Evolutionary conservation across 2,113 vertebrate genomes (phyloP).

Genomic region (Limnothrissa miodon): DNA sequence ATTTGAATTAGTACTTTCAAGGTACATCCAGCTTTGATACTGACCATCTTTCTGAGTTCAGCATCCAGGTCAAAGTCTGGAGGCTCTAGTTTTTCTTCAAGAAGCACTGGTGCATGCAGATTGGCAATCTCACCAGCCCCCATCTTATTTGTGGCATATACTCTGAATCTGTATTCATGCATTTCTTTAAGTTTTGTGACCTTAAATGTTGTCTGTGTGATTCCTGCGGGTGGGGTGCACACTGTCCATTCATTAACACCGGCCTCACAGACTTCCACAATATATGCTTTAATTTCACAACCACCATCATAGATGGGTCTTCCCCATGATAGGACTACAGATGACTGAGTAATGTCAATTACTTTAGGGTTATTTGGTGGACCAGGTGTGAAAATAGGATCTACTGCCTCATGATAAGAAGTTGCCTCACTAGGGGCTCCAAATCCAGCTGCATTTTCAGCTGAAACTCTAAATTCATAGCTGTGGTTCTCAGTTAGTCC

Average conservation of each 20-base stretch:
- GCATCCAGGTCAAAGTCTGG: slow-evolving; percentile 94
- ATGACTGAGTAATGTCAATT: slow-evolving; percentile 84
- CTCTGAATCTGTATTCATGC: slow-evolving; percentile 94
- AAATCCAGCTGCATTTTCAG: slow-evolving; percentile 94
- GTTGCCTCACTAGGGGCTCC: slow-evolving; percentile 86
- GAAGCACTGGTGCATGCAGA: slow-evolving; percentile 79
- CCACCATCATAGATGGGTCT: slow-evolving; percentile 98
- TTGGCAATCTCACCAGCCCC: slow-evolving; percentile 95
- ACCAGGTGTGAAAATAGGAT: slow-evolving; percentile 94
- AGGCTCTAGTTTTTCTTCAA: slow-evolving; percentile 92
- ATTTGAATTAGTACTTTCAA: slow-evolving; percentile 93
- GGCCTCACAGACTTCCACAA: slow-evolving; percentile 86
- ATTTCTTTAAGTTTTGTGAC: slow-evolving; percentile 89
- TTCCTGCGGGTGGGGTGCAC: slow-evolving; percentile 90
- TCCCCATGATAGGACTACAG: slow-evolving; percentile 91
- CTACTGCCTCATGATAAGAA: slow-evolving; percentile 87
- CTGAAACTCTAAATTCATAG: slow-evolving; percentile 94
- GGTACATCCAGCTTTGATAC: slow-evolving; percentile 88
- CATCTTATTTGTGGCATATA: slow-evolving; percentile 93
- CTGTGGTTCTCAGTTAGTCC: slow-evolving; percentile 89
- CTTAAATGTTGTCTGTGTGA: slow-evolving; percentile 83
- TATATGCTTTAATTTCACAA: slow-evolving; percentile 94
- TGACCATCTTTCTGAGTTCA: slow-evolving; percentile 94
- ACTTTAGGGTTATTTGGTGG: slow-evolving; percentile 95
- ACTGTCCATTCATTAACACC: slow-evolving; percentile 89